A percentile compares a stretch with the other conserved stretches of the same genome.
Evolutionary conservation across 2,797 vertebrate genomes (phyloP).

Genomic region (Harpagifer antarcticus): DNA sequence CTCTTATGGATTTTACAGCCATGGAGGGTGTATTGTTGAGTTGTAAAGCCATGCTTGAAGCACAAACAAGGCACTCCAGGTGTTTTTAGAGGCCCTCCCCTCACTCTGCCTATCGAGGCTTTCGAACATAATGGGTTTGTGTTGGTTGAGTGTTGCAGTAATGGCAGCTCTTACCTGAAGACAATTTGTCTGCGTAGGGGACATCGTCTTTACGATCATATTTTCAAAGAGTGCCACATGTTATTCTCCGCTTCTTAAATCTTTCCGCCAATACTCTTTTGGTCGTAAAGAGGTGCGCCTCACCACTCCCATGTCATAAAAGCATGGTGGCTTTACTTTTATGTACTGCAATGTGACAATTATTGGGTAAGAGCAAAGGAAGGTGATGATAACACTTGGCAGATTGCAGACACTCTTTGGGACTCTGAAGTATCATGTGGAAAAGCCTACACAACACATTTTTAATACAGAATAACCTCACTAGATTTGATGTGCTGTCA

Average conservation of each 20-base stretch:
- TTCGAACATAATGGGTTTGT: constrained; percentile 57
- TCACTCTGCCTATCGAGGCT: constrained; percentile 49
- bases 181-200: constrained; percentile 53
- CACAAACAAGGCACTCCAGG: constrained; percentile 53
- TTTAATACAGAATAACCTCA: background rate
- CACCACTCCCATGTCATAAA: constrained; percentile 65
- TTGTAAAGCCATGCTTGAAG: constrained; percentile 46
- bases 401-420: constrained; percentile 10
- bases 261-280: constrained; percentile 61
- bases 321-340: constrained; percentile 63
- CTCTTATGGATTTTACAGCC: background rate
- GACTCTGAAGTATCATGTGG: no score
- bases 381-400: constrained; percentile 5
- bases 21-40: constrained; percentile 11
- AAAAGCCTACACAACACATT: constrained; percentile 9
- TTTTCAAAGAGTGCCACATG: constrained; percentile 64
- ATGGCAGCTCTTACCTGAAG: constrained; percentile 65
- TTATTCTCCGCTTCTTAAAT: constrained; percentile 72
- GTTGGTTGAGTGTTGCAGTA: constrained; percentile 55
- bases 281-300: constrained; percentile 68
- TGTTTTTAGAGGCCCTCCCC: constrained; percentile 51
- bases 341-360: constrained; percentile 57
- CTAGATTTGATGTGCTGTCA: constrained; percentile 6
- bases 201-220: constrained; percentile 69
- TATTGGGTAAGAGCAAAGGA: constrained; percentile 29